Conservation (phyloP, 2,797 vertebrate species). For the Syngnathus rostellatus region DNA sequence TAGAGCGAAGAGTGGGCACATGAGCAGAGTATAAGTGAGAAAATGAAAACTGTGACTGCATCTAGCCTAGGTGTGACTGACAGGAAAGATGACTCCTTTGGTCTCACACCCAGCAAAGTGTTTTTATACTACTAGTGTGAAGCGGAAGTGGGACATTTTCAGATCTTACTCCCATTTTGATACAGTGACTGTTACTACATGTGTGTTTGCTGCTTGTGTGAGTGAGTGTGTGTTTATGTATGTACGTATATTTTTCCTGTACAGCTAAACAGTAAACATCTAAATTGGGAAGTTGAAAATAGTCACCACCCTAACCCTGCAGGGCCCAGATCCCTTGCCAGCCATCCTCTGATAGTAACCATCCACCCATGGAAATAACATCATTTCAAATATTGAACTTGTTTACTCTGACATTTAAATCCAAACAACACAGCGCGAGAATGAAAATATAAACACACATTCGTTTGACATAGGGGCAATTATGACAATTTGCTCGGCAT, state of each 20-base stretch:
- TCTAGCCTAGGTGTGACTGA: not conserved
- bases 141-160: not conserved
- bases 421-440: conserved; percentile 31
- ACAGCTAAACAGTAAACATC: not conserved
- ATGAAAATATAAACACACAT: conserved; percentile 34
- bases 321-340: conserved; percentile 16
- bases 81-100: conserved; percentile 1
- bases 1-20: not conserved
- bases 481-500: conserved; percentile 41
- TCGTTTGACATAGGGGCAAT: conserved; percentile 37
- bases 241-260: not conserved
- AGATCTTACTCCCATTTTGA: not conserved
- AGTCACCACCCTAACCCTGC: conserved; percentile 24
- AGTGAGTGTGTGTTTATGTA: not conserved
- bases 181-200: not conserved
- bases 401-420: conserved; percentile 36
- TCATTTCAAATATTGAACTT: conserved; percentile 33
- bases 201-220: not conserved
- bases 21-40: not conserved
- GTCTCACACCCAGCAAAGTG: not conserved
- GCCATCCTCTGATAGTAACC: conserved; percentile 5
- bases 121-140: not conserved
- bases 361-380: conserved; percentile 6
- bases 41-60: not conserved
- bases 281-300: not conserved